Evolutionary conservation across 1,140 invertebrate species (phyloP).

Genomic region (Manduca sexta): DNA sequence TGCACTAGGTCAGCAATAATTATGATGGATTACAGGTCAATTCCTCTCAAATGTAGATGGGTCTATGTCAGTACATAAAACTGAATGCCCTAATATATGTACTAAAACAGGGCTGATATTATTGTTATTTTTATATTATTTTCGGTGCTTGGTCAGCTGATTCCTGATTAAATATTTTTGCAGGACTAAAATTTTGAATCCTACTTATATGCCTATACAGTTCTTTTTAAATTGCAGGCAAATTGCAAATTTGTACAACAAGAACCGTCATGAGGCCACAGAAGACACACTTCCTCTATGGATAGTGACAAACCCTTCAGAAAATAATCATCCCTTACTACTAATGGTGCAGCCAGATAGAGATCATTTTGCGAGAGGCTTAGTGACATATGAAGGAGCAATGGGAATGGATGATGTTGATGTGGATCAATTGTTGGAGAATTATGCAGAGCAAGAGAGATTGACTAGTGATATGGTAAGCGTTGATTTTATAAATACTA

Average conservation of each 20-base stretch:
- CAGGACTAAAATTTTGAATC: too few species aligned
- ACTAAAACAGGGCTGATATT: too few species aligned
- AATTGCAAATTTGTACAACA: slow-evolving; percentile 57
- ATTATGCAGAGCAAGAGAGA: slow-evolving; percentile 37
- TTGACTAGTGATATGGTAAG: slow-evolving; percentile 42
- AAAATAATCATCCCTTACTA: slow-evolving; percentile 39
- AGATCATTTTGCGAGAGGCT: slow-evolving; percentile 54
- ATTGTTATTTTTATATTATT: too few species aligned
- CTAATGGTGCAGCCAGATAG: slow-evolving; percentile 53
- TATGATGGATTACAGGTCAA: too few species aligned
- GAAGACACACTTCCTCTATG: slow-evolving; percentile 59
- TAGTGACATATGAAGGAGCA: slow-evolving; percentile 46
- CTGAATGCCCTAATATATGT: too few species aligned
- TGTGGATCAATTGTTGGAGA: slow-evolving; percentile 36
- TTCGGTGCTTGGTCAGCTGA: too few species aligned
- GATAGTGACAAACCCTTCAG: slow-evolving; percentile 52
- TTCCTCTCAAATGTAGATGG: too few species aligned
- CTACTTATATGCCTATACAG: too few species aligned
- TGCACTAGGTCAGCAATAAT: too few species aligned
- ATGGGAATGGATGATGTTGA: slow-evolving; percentile 47
- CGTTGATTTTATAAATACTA: slow-evolving; percentile 1
- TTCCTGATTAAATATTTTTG: too few species aligned
- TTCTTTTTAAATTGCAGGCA: slow-evolving; percentile 42
- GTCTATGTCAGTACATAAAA: too few species aligned
- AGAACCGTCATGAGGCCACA: slow-evolving; percentile 23